Base-by-base conservation (phyloP, 2,888 invertebrate species). In the Tortricodes alternella region DNA sequence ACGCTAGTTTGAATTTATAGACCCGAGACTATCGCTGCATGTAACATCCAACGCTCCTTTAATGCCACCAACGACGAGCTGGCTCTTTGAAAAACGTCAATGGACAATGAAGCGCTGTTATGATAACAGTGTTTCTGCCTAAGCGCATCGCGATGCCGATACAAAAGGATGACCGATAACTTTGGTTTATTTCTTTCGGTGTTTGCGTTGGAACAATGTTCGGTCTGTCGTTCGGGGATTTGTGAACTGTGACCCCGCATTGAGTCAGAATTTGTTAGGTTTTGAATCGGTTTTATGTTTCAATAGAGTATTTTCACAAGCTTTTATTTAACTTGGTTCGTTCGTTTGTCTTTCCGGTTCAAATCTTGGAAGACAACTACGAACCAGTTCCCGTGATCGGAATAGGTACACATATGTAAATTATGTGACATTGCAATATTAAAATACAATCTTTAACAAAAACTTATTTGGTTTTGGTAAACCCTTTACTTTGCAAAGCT, bases 91-190 rank as follows among this genome's bases (percentile, higher is more conserved):
- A 19, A 50, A 11, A 23, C 48, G 46, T 53, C 57, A 34, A 50
- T 60, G 60, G 24, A 59, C 43, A 51, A 46, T 46, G 27, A 35
- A 35, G 18, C 24, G 34, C n/a, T 43, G 55, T 49, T 55, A 55
- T 55, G 48, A 55, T 35, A 43, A 48, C 38, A 55, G 43, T 16
- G 41, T 19, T 48, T 24, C 66, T 69, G 74, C 76, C 76, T 66
- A 80, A 81, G 69, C 76, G 74, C 76, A 76, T 70, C 76, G 71
- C 78, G 87, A 87, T 89, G 82, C 76, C 79, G 72, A 80, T 80
- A 88, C 87, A 89, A 89, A 88, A 89, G 86, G 84, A 82, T 83
- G 84, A 83, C 85, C 86, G 88, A 89, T 89, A 89, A 88, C 78
- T 81, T 73, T 55, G 48, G 74, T 78, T 83, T 84, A 83, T 80